Percentiles rank a stretch among this genome's conserved stretches.
Conservation (phyloP, 2,113 vertebrate genomes). For the Copsychus sechellarum region DNA sequence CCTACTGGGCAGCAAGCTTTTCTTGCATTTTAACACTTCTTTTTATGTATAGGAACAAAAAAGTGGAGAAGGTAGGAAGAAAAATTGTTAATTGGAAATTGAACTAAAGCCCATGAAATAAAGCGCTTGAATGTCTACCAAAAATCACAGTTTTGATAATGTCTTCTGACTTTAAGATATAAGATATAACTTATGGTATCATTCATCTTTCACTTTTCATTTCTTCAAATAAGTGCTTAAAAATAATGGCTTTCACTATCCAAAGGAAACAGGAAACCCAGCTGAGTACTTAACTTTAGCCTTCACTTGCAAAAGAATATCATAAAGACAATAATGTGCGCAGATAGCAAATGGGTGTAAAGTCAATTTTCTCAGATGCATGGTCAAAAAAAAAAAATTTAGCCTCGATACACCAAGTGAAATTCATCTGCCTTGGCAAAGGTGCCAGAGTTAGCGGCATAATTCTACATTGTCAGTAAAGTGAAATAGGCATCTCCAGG, state of each 20-base stretch:
- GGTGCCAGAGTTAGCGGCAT: neutral
- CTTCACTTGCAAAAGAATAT: slow-evolving; percentile 20
- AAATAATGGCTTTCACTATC: slow-evolving; percentile 40
- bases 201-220: slow-evolving; percentile 43
- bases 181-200: slow-evolving; percentile 19
- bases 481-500: slow-evolving; percentile 12
- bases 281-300: slow-evolving; percentile 11
- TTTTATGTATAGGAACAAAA: slow-evolving; percentile 10
- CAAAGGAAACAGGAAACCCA: slow-evolving; percentile 17
- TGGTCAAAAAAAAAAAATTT: neutral
- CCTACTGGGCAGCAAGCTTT: neutral
- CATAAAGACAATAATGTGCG: neutral
- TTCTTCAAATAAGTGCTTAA: slow-evolving; percentile 51
- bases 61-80: neutral
- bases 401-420: neutral
- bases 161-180: slow-evolving; percentile 35
- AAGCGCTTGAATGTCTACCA: slow-evolving; percentile 14
- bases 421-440: neutral
- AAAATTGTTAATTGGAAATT: slow-evolving; percentile 40
- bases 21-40: neutral
- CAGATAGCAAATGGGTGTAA: slow-evolving; percentile 4
- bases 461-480: neutral
- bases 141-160: slow-evolving; percentile 52
- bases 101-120: slow-evolving; percentile 11
- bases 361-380: neutral